A percentile compares a stretch with the other conserved stretches of the same genome.
These are phyloP conservation scores for Darevskia nairensis DNA, from an alignment of 2,797 vertebrate species.

Conservation along the genomic window DNA sequence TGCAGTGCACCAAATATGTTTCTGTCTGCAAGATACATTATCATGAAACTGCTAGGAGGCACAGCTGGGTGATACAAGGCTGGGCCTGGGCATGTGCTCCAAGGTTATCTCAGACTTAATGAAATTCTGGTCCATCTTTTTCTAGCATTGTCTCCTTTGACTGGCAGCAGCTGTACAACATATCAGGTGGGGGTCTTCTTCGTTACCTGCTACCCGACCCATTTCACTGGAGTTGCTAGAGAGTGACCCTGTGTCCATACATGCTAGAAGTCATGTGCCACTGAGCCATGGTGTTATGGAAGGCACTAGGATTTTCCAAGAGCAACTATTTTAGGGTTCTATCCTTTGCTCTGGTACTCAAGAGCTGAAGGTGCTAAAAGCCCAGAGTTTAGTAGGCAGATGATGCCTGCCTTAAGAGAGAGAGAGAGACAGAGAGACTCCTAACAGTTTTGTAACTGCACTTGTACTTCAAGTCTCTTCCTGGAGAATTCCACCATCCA, in stretches of 20 bases:
- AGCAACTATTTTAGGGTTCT: neutral
- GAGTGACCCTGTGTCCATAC: neutral
- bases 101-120: neutral
- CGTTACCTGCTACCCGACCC: neutral
- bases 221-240: no score
- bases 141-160: neutral
- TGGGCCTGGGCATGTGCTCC: neutral
- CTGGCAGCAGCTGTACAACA: neutral
- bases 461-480: neutral
- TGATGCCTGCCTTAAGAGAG: neutral
- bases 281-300: neutral
- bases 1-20: constrained; percentile 24
- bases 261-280: neutral
- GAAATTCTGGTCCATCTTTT: no score
- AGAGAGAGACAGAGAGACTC: no score
- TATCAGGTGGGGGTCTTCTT: neutral
- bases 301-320: neutral
- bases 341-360: neutral
- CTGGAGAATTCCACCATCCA: neutral
- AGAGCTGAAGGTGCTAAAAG: neutral
- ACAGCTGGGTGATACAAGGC: neutral
- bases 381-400: neutral
- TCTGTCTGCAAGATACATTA: neutral
- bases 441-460: neutral
- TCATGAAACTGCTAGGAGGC: neutral